Conservation (phyloP, 1,140 invertebrate genomes). For the Amphibalanus amphitrite region DNA sequence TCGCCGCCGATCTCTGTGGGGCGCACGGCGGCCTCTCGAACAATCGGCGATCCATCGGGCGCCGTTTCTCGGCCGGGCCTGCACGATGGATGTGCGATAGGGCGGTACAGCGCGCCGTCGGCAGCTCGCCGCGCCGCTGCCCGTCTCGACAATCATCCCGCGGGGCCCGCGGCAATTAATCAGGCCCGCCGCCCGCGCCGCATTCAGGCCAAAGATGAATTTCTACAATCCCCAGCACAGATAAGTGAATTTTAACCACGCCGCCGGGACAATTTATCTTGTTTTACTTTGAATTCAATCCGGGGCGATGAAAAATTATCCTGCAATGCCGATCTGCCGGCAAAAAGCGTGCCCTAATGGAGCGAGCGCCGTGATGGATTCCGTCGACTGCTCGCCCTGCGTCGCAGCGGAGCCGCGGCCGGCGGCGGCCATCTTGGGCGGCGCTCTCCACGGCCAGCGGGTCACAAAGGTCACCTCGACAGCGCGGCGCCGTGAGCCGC, state of each 20-base stretch:
- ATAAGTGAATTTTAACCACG: conserved; percentile 2
- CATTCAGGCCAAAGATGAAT: neutral
- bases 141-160: neutral
- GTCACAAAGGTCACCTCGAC: neutral
- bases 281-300: conserved; percentile 2
- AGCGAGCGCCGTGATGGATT: neutral
- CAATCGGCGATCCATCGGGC: no score
- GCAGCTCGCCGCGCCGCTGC: neutral
- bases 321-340: neutral
- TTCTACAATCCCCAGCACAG: neutral
- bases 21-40: no score
- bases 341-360: neutral
- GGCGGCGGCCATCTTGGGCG: neutral
- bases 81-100: neutral
- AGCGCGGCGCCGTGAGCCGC: no score
- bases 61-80: no score
- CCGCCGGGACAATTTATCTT: neutral
- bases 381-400: neutral
- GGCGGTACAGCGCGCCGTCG: no score
- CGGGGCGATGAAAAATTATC: neutral
- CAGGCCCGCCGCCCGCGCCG: neutral
- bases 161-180: neutral
- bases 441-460: no score
- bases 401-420: no score
- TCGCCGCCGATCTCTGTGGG: no score